These are phyloP conservation scores for Scaptomyza flava DNA, from an alignment of 2,888 invertebrate species.

Conservation along the genomic window DNA sequence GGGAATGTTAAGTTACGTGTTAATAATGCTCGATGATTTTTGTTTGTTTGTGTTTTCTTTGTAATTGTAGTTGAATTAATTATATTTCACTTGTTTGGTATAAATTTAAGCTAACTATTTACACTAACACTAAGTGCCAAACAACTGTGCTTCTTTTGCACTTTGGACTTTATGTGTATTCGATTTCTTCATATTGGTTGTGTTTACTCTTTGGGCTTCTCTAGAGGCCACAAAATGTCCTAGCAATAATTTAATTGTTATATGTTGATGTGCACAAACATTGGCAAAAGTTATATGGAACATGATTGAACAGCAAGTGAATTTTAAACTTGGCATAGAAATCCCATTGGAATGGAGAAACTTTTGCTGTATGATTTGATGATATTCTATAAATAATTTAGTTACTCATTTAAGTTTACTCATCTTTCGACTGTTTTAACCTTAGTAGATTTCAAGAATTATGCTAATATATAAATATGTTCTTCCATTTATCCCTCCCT, in stretches of 20 bases:
- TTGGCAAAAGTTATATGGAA: conserved; percentile 28
- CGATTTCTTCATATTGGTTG: conserved; percentile 59
- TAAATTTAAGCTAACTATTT: conserved; percentile 48
- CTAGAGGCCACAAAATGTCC: conserved; percentile 25
- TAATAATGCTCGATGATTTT: conserved; percentile 33
- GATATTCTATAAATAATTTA: conserved; percentile 30
- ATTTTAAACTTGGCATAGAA: background rate
- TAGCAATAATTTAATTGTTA: conserved; percentile 33
- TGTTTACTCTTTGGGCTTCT: conserved; percentile 7
- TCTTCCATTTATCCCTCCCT: conserved; percentile 6
- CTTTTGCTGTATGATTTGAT: conserved; percentile 26
- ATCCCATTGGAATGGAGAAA: conserved; percentile 18
- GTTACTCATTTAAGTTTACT: conserved; percentile 18
- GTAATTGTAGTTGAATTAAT: conserved; percentile 17
- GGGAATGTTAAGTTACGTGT: conserved; percentile 25
- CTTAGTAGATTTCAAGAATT: conserved; percentile 31
- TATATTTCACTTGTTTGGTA: conserved; percentile 22
- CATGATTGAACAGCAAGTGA: conserved; percentile 8
- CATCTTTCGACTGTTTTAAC: background rate
- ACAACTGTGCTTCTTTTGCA: background rate
- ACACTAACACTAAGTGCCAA: conserved; percentile 51
- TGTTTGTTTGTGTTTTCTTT: background rate
- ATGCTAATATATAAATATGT: conserved; percentile 43
- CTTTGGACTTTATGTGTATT: conserved; percentile 29
- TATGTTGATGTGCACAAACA: conserved; percentile 32